Conservation (phyloP, 2,113 vertebrate species). For the Anthoscopus minutus region DNA sequence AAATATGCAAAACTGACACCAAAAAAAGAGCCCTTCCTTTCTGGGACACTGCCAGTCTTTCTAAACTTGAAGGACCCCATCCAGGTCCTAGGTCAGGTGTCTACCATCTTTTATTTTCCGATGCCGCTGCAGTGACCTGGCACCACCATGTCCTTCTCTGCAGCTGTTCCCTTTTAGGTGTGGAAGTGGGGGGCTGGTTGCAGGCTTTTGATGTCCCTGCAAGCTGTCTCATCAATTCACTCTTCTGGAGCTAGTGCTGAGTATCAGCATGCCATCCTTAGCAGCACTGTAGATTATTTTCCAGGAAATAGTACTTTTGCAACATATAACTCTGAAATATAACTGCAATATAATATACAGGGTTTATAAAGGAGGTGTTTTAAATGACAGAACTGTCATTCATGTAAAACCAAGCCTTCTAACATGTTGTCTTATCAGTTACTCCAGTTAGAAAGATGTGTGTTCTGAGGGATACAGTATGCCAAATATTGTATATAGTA, state of each 20-base stretch:
- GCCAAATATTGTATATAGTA: neutral
- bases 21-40: neutral
- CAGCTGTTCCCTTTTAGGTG: neutral
- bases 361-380: neutral
- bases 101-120: neutral
- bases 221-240: neutral
- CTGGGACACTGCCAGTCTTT: neutral
- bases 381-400: neutral
- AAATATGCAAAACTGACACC: neutral
- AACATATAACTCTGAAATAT: neutral
- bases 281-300: neutral
- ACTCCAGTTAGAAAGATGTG: neutral
- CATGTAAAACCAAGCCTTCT: neutral
- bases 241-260: neutral
- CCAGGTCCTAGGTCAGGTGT: neutral
- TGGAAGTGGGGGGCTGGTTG: accelerated
- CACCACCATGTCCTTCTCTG: neutral
- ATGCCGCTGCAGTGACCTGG: neutral
- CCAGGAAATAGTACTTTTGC: neutral
- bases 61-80: neutral
- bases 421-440: neutral
- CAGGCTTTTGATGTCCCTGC: neutral
- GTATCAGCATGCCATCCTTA: neutral
- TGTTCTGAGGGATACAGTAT: neutral
- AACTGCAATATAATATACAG: neutral